Percentiles rank a stretch among this genome's conserved stretches.
phyloP scores from a whole-genome alignment of 2,113 vertebrate genomes.

The Callipepla californica region DNA sequence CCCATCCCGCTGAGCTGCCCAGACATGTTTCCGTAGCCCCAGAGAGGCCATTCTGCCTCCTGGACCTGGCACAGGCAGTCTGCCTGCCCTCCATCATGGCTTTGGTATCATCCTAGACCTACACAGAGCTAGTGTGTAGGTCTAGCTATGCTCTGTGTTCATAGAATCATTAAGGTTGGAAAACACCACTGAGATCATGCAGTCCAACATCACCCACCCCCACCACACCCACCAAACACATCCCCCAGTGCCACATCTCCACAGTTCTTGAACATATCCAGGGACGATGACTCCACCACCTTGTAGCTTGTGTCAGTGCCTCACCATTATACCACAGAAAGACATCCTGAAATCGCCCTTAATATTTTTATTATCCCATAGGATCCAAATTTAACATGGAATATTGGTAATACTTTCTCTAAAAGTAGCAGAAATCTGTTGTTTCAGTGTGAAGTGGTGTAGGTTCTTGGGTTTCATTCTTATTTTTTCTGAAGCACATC shows the following conservation, averaged over 20 bases:
- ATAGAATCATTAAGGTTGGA: no score
- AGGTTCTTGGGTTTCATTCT: neutral
- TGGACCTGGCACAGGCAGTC: fast-evolving
- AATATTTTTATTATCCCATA: neutral
- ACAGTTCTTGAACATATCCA: no score
- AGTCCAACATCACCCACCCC: no score
- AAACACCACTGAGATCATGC: no score
- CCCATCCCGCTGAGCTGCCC: fast-evolving
- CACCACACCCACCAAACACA: no score
- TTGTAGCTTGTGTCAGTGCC: no score
- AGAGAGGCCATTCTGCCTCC: neutral
- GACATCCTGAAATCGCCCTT: neutral
- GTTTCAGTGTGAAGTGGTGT: constrained; percentile 74
- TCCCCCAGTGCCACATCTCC: no score
- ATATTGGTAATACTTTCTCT: constrained; percentile 82
- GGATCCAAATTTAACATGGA: constrained; percentile 68
- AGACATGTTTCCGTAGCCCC: no score
- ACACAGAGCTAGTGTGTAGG: no score
- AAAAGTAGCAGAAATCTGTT: constrained; percentile 80
- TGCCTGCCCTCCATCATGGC: neutral
- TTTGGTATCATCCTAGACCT: neutral
- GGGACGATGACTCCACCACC: no score
- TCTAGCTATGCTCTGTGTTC: neutral
- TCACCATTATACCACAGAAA: neutral
- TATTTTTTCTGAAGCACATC: constrained; percentile 39